Base-by-base conservation (phyloP, 2,797 vertebrate species). In the Champsocephalus esox region DNA sequence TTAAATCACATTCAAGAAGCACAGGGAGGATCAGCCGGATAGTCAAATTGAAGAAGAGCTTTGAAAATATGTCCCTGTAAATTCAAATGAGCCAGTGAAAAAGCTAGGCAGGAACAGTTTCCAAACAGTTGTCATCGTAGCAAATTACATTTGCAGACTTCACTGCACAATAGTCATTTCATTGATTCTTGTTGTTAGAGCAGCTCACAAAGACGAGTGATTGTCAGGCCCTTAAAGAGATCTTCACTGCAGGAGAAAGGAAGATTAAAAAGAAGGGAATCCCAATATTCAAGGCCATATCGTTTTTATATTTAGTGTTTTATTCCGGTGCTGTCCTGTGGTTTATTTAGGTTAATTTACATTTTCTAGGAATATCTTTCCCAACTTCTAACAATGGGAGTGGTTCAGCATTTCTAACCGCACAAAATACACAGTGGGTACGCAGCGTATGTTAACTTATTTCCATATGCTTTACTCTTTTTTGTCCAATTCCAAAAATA, bases 1-100 rank as follows among this genome's bases (percentile, higher is more conserved):
- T 73, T 75, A 78, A 82, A 87, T 75, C 57, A 50, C 70, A 57
- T 80, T 66, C 38, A 54, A 45, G 54, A 34, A 58, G 38, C 14
- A 46, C 1, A 5, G 12, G 60, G 55, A 73, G 21, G 70, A 66
- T 49, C 19, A 24, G 65, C n/a, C 13, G 8, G 34, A 54, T 12
- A 50, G 65, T 70, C 24, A 13, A 70, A 63, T 66, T 19, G 24
- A 54, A 61, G 48, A 54, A 14, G 5, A 62, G 51, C 24, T 79
- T 14, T 62, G 55, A 74, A 76, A 76, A 70, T 8, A 64, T 49
- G 50, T 64, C 55, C 34, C 11, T 62, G 71, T 51, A 43, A 84
- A 77, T 79, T 79, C 0, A 75, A 67, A 77, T 32, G 11, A 77
- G 52, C 17, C 16, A 17, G 64, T 38, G 56, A 65, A 50, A 19